Evolutionary conservation across 2,888 invertebrate genomes (phyloP).

Genomic region (Zeuzera pyrina): DNA sequence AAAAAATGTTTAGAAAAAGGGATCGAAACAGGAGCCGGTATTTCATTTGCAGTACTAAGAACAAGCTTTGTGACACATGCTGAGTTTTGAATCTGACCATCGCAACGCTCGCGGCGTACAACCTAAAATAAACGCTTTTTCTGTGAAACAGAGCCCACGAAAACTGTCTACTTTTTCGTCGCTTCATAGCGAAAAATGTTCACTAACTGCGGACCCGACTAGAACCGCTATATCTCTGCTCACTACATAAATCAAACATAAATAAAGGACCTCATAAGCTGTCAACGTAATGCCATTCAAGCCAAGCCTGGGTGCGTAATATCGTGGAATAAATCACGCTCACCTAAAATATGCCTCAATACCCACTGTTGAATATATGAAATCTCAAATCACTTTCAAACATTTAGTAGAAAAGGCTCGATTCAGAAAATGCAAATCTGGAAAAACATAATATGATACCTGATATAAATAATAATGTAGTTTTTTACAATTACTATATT

Average conservation of each 20-base stretch:
- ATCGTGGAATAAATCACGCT: slow-evolving; percentile 63
- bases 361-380: slow-evolving; percentile 54
- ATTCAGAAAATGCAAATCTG: too few relatives aligned
- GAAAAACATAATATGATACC: too few relatives aligned
- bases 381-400: slow-evolving; percentile 49
- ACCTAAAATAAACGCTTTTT: background rate
- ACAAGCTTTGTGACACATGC: slow-evolving; percentile 1
- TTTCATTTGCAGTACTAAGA: slow-evolving; percentile 1
- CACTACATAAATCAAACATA: slow-evolving; percentile 68
- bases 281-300: slow-evolving; percentile 68
- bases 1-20: too few relatives aligned
- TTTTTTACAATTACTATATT: too few relatives aligned
- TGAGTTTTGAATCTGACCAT: slow-evolving; percentile 1
- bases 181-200: slow-evolving; percentile 29
- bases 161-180: slow-evolving; percentile 11
- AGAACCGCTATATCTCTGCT: slow-evolving; percentile 46
- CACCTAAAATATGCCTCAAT: slow-evolving; percentile 62
- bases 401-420: slow-evolving; percentile 30
- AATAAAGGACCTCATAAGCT: slow-evolving; percentile 69
- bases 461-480: too few relatives aligned
- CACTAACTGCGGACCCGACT: slow-evolving; percentile 21
- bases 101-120: background rate
- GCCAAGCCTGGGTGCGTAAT: slow-evolving; percentile 61
- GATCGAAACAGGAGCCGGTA: background rate
- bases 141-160: slow-evolving; percentile 5